Conservation (phyloP, 2,888 invertebrate species). For the Drosophila neutralis region DNA sequence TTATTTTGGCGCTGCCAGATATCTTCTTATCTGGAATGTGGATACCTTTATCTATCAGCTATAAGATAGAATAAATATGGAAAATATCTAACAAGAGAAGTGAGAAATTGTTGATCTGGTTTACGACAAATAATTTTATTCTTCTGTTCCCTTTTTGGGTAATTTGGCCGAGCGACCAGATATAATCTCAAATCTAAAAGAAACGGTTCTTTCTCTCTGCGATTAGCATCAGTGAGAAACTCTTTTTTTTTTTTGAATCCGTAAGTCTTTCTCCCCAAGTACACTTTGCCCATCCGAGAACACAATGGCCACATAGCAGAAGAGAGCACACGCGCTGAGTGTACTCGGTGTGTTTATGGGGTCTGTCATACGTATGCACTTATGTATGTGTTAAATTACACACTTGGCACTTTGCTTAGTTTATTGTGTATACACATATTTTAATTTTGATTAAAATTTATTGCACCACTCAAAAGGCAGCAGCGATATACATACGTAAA, state of each 20-base stretch:
- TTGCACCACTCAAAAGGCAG: constrained; percentile 71
- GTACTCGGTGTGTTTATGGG: constrained; percentile 9
- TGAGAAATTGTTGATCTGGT: constrained; percentile 3
- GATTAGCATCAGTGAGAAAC: constrained; percentile 18
- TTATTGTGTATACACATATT: constrained; percentile 67
- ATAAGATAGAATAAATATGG: neutral
- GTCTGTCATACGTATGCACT: neutral
- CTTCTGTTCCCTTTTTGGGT: neutral
- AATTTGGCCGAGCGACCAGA: neutral
- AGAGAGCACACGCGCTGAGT: constrained; percentile 66
- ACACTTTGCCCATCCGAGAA: constrained; percentile 25
- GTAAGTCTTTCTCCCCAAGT: neutral
- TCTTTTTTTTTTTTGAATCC: neutral
- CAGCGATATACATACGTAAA: constrained; percentile 36
- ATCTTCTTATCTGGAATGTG: neutral
- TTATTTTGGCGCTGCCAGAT: neutral
- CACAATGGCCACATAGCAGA: constrained; percentile 40
- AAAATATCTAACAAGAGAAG: neutral
- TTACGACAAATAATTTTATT: neutral
- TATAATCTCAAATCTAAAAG: neutral
- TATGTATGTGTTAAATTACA: constrained; percentile 41
- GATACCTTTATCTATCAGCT: neutral
- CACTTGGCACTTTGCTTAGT: constrained; percentile 63
- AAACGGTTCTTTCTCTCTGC: neutral
- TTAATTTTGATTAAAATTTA: constrained; percentile 82